Base-by-base conservation (phyloP, 2,888 invertebrate genomes). In the Perdita meconis region DNA sequence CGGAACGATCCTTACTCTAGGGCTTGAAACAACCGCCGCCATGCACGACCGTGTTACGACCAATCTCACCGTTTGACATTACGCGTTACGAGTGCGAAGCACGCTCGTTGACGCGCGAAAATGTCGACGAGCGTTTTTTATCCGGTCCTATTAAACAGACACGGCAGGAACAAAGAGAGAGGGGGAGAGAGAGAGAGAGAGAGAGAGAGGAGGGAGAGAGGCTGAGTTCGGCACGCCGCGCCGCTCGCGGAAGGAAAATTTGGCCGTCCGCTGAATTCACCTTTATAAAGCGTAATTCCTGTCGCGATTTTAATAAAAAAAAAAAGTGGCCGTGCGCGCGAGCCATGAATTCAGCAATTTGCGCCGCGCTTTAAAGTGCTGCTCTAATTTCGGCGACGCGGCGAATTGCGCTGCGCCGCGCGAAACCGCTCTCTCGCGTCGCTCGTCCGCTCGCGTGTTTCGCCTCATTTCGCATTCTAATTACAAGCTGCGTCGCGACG, bases 391-490 rank as follows among this genome's bases (percentile, higher is more conserved):
- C 68, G 60, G 42, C 34, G 30, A 13, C 19, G 55, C 36, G 24
- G 22, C 50, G 40, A 72, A 69, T 47, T 63, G 65, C 70, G 38
- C 47, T 56, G 60, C 10, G 51, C 42, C 76, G 53, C 64, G 30
- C 30, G 65, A 74, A 72, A 69, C 56, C 74, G 63, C 59, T 59
- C 71, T 67, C 56, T 12, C 60, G 22, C 51, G 44, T 36, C 8
- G n/a, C 3, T 22, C 8, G 24, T 44, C 22, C 47, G 22, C 22
- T 47, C 47, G 47, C 53, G 53, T 60, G 65, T 79, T 78, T 59
- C 70, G 55, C 63, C 72, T 82, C 85, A 82, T 79, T 85, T 84
- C 50, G 85, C 85, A 79, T 80, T 82, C 77, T 85, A 85, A 85
- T 85, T 85, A 79, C 78, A 71, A 83, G 69, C 70, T 51, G 71